phyloP scores from a whole-genome alignment of 1,140 invertebrate genomes.

The Pseudachorutes palmiensis region DNA sequence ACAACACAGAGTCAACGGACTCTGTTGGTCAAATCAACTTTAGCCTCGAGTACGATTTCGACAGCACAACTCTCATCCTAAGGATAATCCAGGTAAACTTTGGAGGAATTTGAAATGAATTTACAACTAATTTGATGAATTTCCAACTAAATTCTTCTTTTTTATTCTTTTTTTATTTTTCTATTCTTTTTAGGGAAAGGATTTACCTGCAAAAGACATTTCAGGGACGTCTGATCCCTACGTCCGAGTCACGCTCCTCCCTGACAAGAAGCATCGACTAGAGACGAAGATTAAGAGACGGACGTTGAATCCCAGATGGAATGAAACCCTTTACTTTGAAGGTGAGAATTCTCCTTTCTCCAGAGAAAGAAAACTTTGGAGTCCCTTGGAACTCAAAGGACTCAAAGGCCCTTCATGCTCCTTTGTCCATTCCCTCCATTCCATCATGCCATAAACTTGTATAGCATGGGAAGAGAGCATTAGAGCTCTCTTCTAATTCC shows the following conservation, averaged over 20 bases:
- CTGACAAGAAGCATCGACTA: conserved; percentile 91
- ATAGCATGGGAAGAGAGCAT: no score
- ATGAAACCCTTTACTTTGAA: conserved; percentile 97
- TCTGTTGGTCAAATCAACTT: conserved; percentile 92
- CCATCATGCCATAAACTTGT: no score
- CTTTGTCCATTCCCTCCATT: no score
- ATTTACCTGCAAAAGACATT: conserved; percentile 86
- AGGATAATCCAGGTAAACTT: conserved; percentile 83
- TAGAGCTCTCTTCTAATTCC: no score
- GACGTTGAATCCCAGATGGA: conserved; percentile 92
- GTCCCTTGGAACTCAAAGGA: no score
- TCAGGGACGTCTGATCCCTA: conserved; percentile 90
- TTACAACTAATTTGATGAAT: neutral
- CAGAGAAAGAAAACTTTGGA: neutral
- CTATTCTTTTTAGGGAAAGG: conserved; percentile 63
- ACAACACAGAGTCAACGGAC: conserved; percentile 77
- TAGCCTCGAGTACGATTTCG: conserved; percentile 89
- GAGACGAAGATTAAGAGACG: conserved; percentile 93
- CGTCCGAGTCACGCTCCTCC: conserved; percentile 81
- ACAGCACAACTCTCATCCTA: conserved; percentile 83
- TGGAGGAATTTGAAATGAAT: no score
- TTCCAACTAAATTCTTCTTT: neutral
- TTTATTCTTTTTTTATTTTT: neutral
- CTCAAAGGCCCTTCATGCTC: no score
- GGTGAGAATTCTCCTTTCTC: conserved; percentile 48